Evolutionary conservation across 2,797 vertebrate genomes (phyloP).

Genomic region (Lutjanus argentimaculatus): DNA sequence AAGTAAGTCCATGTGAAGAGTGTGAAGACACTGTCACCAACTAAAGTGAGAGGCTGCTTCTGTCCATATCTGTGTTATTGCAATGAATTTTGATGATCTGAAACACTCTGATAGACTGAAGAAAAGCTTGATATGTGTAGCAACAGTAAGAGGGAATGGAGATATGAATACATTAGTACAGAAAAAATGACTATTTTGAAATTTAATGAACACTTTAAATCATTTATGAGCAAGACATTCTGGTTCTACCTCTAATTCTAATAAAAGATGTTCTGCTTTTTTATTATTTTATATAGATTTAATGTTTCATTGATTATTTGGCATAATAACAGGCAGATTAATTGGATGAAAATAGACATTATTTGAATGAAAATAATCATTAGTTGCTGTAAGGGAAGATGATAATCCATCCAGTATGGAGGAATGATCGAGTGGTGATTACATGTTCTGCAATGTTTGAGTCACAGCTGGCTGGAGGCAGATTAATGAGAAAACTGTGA

Average conservation of each 20-base stretch:
- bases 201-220: not conserved
- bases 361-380: constrained; percentile 1
- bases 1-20: too few species aligned
- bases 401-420: not conserved
- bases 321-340: not conserved
- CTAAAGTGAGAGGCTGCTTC: too few species aligned
- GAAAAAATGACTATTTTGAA: too few species aligned
- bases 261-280: not conserved
- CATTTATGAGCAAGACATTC: not conserved
- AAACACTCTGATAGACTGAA: too few species aligned
- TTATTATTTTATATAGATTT: not conserved
- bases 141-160: too few species aligned
- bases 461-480: constrained; percentile 40
- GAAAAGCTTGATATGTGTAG: too few species aligned
- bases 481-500: constrained; percentile 35
- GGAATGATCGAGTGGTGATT: not conserved
- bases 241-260: not conserved
- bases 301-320: constrained; percentile 2
- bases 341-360: not conserved
- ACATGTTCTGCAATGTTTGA: constrained; percentile 7
- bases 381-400: not conserved
- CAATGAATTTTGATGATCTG: too few species aligned
- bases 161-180: too few species aligned
- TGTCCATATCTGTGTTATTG: too few species aligned
- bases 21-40: too few species aligned